phyloP scores from a whole-genome alignment of 2,797 vertebrate species.

The Pseudocheirus occidentalis region DNA sequence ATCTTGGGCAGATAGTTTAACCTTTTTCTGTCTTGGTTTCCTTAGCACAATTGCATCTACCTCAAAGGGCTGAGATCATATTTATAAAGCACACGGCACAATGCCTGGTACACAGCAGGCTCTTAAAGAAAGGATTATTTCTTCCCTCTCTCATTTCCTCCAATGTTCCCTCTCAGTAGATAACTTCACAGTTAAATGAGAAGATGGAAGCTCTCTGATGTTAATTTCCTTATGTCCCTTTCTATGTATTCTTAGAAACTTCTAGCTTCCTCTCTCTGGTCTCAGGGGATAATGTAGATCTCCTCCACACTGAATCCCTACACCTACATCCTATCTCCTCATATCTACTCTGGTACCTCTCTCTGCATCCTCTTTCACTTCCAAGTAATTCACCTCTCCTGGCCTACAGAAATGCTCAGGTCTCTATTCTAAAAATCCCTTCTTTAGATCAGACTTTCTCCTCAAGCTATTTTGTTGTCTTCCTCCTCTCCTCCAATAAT shows the following conservation, averaged over 20 bases:
- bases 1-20: neutral
- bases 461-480: neutral
- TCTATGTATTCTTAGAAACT: neutral
- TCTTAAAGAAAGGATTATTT: neutral
- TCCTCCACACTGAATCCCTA: neutral
- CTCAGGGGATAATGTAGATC: neutral
- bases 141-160: neutral
- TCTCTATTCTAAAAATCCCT: neutral
- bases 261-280: neutral
- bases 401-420: neutral
- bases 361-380: neutral
- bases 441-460: neutral
- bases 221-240: neutral
- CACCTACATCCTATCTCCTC: neutral
- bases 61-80: neutral
- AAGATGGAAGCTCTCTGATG: neutral
- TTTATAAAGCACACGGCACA: neutral
- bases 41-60: neutral
- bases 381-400: neutral
- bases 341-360: neutral
- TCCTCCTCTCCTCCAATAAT: neutral
- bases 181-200: neutral
- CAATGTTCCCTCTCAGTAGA: neutral
- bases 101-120: neutral
- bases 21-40: neutral